phyloP scores from a whole-genome alignment of 2,888 invertebrate genomes.

The Melieria picta region DNA sequence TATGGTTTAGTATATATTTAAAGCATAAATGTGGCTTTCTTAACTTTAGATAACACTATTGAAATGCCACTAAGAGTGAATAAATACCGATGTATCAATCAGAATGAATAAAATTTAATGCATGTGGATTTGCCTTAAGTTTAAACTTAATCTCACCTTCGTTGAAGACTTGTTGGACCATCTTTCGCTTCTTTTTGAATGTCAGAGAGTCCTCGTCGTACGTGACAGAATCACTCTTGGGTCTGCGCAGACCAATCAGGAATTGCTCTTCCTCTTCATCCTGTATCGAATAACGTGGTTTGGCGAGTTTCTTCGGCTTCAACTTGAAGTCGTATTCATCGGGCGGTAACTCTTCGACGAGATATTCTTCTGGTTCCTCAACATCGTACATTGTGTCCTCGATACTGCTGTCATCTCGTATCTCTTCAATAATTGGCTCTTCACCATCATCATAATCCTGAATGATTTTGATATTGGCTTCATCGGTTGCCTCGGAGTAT shows the following conservation, averaged over 20 bases:
- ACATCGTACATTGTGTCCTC: constrained; percentile 69
- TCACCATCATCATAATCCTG: constrained; percentile 72
- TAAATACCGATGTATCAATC: too few species aligned
- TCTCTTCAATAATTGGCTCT: constrained; percentile 71
- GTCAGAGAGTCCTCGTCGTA: constrained; percentile 76
- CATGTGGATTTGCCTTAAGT: too few species aligned
- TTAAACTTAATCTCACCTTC: constrained; percentile 56
- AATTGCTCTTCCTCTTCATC: constrained; percentile 71
- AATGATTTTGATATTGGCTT: constrained; percentile 77
- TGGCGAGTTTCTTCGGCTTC: constrained; percentile 65
- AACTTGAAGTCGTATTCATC: constrained; percentile 67
- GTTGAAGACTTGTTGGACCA: constrained; percentile 72
- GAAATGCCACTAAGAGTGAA: too few species aligned
- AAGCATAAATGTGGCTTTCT: too few species aligned
- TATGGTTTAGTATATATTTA: too few species aligned
- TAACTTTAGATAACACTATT: too few species aligned
- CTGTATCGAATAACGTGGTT: constrained; percentile 69
- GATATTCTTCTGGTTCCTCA: constrained; percentile 67
- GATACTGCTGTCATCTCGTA: constrained; percentile 71
- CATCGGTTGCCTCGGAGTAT: constrained; percentile 80
- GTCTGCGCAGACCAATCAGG: constrained; percentile 68
- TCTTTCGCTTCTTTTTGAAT: constrained; percentile 76
- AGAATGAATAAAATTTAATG: too few species aligned
- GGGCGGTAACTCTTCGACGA: constrained; percentile 70
- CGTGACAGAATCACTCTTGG: constrained; percentile 66